Evolutionary conservation across 2,113 vertebrate species (phyloP), one percentile per base, ranked within the genome.

Genomic region (Lampris incognitus): DNA sequence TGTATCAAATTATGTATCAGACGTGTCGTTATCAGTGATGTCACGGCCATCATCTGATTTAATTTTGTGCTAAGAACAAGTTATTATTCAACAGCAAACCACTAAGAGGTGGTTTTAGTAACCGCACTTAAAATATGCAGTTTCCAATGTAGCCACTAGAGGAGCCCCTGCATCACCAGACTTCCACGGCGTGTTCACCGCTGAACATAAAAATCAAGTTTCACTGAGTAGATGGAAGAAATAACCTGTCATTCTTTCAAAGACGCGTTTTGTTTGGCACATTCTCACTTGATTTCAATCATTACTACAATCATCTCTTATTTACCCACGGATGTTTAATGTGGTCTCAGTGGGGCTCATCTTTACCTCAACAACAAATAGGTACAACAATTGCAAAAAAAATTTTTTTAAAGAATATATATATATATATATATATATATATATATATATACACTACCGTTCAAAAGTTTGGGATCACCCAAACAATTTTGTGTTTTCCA

Each of bases 101-200:
- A 54, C 36, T 36, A 41, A 73, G 4, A 73, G 44, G 74, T 1
- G 3, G 39, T 40, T 9, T 56, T 57, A 52, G 10, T 52, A 13
- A 48, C 46, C 2, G 36, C 42, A n/a, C 7, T 4, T 56, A 36
- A 1, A 52, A 9, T 48, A 54, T 78, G 85, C 69, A 86, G 75
- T 88, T 87, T 71, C 10, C 3, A 1, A 8, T 75, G 51, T 69
- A 61, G 42, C 90, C 93, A 92, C 91, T 83, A 93, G 93, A 92
- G 92, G 93, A 89, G 87, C 86, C 81, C 89, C 74, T 82, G 74
- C 39, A 5, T 89, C 88, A 91, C 78, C 56, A 51, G 56, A 87
- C 58, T 44, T 5, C 42, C 51, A 63, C 63, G n/a, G 54, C 46
- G n/a, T 13, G 0, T 51, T 62, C 10, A 24, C 44, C 57, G 41